Base-by-base conservation (phyloP, 2,888 invertebrate genomes). In the Apamea monoglypha region DNA sequence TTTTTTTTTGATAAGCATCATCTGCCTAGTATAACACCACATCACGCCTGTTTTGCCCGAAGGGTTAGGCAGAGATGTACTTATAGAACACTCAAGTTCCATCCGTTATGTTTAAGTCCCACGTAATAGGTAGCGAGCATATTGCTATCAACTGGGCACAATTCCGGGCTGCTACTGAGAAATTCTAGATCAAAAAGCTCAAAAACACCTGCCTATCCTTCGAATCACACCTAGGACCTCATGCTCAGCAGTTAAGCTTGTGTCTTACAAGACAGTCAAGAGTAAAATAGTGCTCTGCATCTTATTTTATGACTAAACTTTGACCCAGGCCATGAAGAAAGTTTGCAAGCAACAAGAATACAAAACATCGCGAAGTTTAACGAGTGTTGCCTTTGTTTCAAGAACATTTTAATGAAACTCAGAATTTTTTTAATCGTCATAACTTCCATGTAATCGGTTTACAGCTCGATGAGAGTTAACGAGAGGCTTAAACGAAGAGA, bases 381-480 rank as follows among this genome's bases (percentile, higher is more conserved):
- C 53, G 16, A 21, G n/a, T 53, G 12, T 53, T 50, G 21, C 36
- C 50, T 14, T 36, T 50, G 6, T 44, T 76, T 14, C 29, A 12
- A 25, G 63, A 53, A 64, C 40, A 40, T 18, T 25, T 1, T 64
- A 79, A 75, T 53, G 21, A 44, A 36, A 56, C 44, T 10, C 18
- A 10, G 10, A 47, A 18, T 29, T 32, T 63, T 63, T 69, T 74
- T 36, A 56, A 53, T 21, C 53, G 29, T 59, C 50, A 56, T 7
- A 81, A 50, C 36, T 40, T 70, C 21, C 25, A 18, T 2, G 36
- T 25, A 77, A 76, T 76, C 77, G 63, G 40, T n/a, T 76, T 64
- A 78, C 3, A 2, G 18, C 47, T 59, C 18, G 1, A 3, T 32
- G 18, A 12, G 47, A 25, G 36, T 47, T 78, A 78, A 56, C n/a